Percentiles rank a stretch among this genome's conserved stretches.
Conservation (phyloP, 2,888 invertebrate species). For the Drosophila testacea region DNA sequence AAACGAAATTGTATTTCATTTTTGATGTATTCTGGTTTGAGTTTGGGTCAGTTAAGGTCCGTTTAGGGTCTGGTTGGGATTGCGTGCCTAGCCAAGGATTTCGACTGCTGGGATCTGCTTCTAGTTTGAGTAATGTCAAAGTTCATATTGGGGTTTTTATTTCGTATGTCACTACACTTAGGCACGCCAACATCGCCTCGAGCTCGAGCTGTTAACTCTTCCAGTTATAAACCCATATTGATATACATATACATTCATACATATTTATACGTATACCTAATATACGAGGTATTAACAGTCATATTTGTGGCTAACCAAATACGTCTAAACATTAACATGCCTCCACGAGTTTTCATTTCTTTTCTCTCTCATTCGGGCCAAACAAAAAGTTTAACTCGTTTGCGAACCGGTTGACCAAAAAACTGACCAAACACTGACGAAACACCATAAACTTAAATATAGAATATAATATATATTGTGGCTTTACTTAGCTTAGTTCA, state of each 20-base stretch:
- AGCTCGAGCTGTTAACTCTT: constrained; percentile 53
- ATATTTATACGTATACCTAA: constrained; percentile 1
- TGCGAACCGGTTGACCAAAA: constrained; percentile 17
- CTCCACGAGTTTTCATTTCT: constrained; percentile 13
- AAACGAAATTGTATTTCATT: constrained; percentile 39
- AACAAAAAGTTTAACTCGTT: constrained; percentile 6
- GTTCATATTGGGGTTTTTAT: constrained; percentile 52
- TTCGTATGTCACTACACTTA: constrained; percentile 3
- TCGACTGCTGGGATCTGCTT: not conserved
- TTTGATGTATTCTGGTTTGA: too few relatives aligned
- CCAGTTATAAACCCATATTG: constrained; percentile 45
- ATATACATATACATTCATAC: constrained; percentile 16
- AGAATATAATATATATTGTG: not conserved
- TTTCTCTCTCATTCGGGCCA: not conserved
- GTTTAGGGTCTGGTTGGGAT: constrained; percentile 21
- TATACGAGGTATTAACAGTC: constrained; percentile 8
- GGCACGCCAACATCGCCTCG: constrained; percentile 23
- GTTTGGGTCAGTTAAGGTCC: constrained; percentile 7
- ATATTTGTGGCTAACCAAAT: constrained; percentile 37
- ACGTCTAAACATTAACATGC: constrained; percentile 30
- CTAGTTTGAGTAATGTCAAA: constrained; percentile 64
- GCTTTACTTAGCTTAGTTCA: not conserved
- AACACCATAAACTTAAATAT: not conserved
- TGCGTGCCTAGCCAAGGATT: constrained; percentile 45
- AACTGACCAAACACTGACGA: not conserved